Base-by-base conservation (phyloP, 2,797 vertebrate genomes). In the Gambusia yucatana region DNA sequence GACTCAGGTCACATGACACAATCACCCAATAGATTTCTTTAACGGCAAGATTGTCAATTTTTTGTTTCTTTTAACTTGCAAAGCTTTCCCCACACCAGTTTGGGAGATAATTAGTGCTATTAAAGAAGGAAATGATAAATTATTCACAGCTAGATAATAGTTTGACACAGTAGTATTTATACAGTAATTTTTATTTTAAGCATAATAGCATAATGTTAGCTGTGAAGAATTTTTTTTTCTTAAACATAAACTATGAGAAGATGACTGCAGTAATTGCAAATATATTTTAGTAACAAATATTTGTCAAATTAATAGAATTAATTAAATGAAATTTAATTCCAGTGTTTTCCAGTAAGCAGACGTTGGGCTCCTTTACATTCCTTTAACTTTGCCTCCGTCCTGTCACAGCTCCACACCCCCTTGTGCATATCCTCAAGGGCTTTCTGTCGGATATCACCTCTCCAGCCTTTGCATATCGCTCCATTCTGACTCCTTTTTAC, bases 381-480 rank as follows among this genome's bases (percentile, higher is more conserved):
- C 71, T 86, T 30, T 3, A 43, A 55, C 80, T 87, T 86, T 83
- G 81, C 85, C 77, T 77, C 0, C 50, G 44, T 85, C 71, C 50
- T 72, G 76, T n/a, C 57, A 7, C 69, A 41, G 76, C 79, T 44
- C 84, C 63, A 70, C 85, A 6, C 41, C 76, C 57, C 69, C 16
- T 39, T 36, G 59, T 72, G 75, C 74, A 89, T 90, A 91, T 76
- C 80, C 79, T 74, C 43, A 20, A 0, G 48, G 44, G 44, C 73
- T 72, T 67, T 82, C 73, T 81, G 80, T 55, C 85, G 87, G 81
- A 79, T 75, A 84, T 86, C 73, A 59, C 82, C 81, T 82, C 82
- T 79, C 9, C 28, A 47, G 69, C n/a, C 85, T 75, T 91, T 90
- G 82, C 84, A 1, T 89, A 90, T 91, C 65, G 5, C 43, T 46